Percentiles rank a stretch among this genome's conserved stretches.
Evolutionary conservation across 1,140 invertebrate species (phyloP).

Genomic region (Fopius arisanus): DNA sequence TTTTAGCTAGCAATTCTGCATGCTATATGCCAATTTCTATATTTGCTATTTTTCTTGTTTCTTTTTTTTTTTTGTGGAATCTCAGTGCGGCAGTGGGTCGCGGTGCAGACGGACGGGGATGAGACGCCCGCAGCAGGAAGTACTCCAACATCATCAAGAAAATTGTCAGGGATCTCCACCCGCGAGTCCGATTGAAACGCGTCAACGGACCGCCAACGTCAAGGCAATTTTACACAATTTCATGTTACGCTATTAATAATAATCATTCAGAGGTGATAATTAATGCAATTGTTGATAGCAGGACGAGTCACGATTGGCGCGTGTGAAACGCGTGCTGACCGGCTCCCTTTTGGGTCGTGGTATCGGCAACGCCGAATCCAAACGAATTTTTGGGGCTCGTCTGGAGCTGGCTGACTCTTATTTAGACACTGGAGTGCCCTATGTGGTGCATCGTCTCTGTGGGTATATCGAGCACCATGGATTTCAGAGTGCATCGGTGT

Average conservation of each 20-base stretch:
- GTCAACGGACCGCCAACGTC: slow-evolving; percentile 50
- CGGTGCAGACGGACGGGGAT: slow-evolving; percentile 64
- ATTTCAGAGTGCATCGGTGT: slow-evolving; percentile 58
- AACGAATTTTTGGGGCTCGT: slow-evolving; percentile 55
- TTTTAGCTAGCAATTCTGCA: not conserved
- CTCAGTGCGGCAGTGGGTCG: slow-evolving; percentile 64
- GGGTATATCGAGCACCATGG: slow-evolving; percentile 61
- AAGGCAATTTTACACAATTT: not conserved
- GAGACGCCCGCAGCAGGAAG: slow-evolving; percentile 63
- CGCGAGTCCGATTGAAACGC: slow-evolving; percentile 49
- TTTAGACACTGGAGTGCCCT: slow-evolving; percentile 59
- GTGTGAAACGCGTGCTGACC: slow-evolving; percentile 60
- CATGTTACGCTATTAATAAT: not conserved
- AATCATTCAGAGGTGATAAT: no score
- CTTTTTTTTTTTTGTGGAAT: no score
- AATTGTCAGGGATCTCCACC: slow-evolving; percentile 40
- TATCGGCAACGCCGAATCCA: slow-evolving; percentile 34
- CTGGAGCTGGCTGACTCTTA: slow-evolving; percentile 55
- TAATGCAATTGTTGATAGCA: slow-evolving; percentile 15
- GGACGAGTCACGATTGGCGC: slow-evolving; percentile 60
- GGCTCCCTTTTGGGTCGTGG: slow-evolving; percentile 55
- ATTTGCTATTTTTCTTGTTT: no score
- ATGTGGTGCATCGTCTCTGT: slow-evolving; percentile 61
- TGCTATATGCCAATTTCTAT: slow-evolving; percentile 7
- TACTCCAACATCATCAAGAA: slow-evolving; percentile 48